Evolutionary conservation across 2,888 invertebrate species (phyloP).

Genomic region (Metacarcinus magister): DNA sequence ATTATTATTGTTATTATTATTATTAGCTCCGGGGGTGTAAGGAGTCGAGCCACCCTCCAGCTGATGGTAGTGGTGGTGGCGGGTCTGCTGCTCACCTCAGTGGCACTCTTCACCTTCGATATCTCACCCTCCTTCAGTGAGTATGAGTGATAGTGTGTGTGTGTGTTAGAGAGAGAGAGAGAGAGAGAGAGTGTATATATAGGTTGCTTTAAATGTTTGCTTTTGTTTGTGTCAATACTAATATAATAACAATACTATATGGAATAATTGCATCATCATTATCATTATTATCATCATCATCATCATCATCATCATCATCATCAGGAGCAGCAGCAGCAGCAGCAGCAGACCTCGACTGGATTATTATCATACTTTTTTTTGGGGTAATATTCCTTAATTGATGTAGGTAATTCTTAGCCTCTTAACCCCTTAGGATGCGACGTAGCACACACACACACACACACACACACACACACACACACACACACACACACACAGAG

Average conservation of each 20-base stretch:
- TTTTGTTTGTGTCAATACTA: neutral
- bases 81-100: slow-evolving; percentile 27
- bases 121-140: slow-evolving; percentile 59
- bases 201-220: neutral
- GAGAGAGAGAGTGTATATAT: neutral
- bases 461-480: no score
- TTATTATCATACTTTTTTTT: no score
- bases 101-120: slow-evolving; percentile 63
- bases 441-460: no score
- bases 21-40: neutral
- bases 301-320: no score
- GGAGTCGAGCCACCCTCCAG: slow-evolving; percentile 20
- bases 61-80: slow-evolving; percentile 34
- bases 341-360: no score
- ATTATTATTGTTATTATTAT: neutral
- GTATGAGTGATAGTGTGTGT: neutral
- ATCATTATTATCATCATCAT: no score
- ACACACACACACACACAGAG: no score
- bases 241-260: neutral
- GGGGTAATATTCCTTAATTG: no score
- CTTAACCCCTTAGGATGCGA: no score
- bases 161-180: neutral
- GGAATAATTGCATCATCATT: no score
- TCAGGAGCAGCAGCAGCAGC: no score
- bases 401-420: no score